These are phyloP conservation scores for Elymnias hypermnestra DNA, from an alignment of 1,140 invertebrate genomes.

Conservation along the genomic window DNA sequence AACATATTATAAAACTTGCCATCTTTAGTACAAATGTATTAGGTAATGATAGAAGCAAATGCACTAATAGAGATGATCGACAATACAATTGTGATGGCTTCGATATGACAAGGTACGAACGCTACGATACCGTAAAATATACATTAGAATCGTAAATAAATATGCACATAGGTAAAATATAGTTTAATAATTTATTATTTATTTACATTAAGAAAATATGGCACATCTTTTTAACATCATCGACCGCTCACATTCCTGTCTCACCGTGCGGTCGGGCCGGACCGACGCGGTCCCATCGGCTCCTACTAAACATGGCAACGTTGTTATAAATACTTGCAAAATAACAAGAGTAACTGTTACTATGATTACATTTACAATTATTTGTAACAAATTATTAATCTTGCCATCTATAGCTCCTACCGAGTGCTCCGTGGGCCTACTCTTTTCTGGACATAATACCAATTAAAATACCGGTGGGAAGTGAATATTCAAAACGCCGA, in stretches of 20 bases:
- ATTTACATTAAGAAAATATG: constrained; percentile 75
- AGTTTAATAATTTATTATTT: constrained; percentile 72
- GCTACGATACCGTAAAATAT: constrained; percentile 29
- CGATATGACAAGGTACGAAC: constrained; percentile 40
- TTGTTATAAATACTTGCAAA: too few relatives aligned
- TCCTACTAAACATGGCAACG: too few relatives aligned
- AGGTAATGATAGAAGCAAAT: constrained; percentile 63
- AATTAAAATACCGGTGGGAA: constrained; percentile 76
- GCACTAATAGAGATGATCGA: constrained; percentile 49
- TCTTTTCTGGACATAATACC: constrained; percentile 62
- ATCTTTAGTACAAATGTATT: constrained; percentile 34
- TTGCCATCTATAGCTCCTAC: too few relatives aligned
- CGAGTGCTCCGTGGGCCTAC: constrained; percentile 35
- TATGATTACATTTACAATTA: too few relatives aligned
- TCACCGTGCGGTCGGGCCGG: constrained; percentile 39
- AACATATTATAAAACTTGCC: too few relatives aligned
- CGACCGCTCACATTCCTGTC: constrained; percentile 45
- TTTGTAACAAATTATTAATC: too few relatives aligned
- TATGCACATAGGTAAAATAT: constrained; percentile 64
- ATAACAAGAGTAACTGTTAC: too few relatives aligned
- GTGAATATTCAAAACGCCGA: constrained; percentile 55
- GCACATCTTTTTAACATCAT: constrained; percentile 65
- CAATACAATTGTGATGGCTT: constrained; percentile 55
- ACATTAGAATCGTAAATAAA: constrained; percentile 63
- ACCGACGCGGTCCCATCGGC: constrained; percentile 22